Percentiles rank a stretch among this genome's conserved stretches.
Conservation (phyloP, 2,888 invertebrate species). For the Volucella zonaria region DNA sequence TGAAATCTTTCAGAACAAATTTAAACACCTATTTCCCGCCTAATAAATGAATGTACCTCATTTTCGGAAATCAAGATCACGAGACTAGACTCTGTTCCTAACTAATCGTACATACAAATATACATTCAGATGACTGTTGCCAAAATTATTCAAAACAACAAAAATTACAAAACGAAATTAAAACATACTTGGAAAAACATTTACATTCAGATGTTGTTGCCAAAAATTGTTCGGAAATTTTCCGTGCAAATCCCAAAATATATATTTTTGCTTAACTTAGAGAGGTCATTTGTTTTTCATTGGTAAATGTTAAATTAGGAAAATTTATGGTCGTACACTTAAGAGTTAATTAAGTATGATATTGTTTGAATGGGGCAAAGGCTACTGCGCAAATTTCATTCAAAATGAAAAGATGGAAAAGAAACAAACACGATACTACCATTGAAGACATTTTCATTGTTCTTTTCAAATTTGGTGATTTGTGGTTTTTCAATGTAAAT, state of each 20-base stretch:
- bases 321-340: not conserved
- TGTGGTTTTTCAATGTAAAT: no score
- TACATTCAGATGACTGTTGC: constrained; percentile 31
- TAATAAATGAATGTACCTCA: no score
- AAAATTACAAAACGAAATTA: constrained; percentile 1
- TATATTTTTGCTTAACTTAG: not conserved
- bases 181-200: constrained; percentile 48
- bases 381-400: no score
- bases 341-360: not conserved
- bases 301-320: constrained; percentile 29
- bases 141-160: constrained; percentile 33
- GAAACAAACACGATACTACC: no score
- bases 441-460: no score
- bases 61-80: not conserved
- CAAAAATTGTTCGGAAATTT: constrained; percentile 57
- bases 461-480: no score
- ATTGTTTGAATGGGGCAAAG: no score
- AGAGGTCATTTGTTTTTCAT: constrained; percentile 15
- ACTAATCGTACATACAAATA: not conserved
- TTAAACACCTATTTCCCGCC: no score
- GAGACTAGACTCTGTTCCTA: constrained; percentile 43
- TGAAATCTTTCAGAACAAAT: no score
- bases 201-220: constrained; percentile 39
- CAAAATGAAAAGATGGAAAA: no score
- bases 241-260: constrained; percentile 25